Evolutionary conservation across 2,113 vertebrate species (phyloP).

Genomic region (Festucalex cinctus): DNA sequence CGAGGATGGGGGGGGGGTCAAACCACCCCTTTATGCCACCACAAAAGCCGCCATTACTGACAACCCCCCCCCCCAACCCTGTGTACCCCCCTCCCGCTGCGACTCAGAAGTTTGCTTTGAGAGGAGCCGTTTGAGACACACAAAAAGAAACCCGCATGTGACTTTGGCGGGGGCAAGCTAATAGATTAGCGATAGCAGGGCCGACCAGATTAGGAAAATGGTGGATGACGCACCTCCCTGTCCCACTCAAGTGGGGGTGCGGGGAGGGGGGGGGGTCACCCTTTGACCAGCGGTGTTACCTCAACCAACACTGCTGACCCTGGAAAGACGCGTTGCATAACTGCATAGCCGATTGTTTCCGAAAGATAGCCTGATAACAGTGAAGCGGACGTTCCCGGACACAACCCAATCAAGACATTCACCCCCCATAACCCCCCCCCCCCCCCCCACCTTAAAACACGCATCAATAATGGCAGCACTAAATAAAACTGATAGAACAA

Average conservation of each 20-base stretch:
- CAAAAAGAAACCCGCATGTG: constrained; percentile 20
- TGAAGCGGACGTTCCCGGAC: background rate
- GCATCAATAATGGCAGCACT: no score
- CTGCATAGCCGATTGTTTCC: constrained; percentile 48
- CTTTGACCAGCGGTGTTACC: constrained; percentile 63
- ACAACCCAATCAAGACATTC: background rate
- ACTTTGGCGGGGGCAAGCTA: background rate
- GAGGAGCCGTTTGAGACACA: constrained; percentile 36
- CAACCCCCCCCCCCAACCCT: constrained; percentile 32
- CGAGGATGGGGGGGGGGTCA: constrained; percentile 47
- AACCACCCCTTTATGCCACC: constrained; percentile 61
- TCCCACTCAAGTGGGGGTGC: constrained; percentile 51
- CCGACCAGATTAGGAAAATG: constrained; percentile 66
- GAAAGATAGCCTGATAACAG: constrained; percentile 43
- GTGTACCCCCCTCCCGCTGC: constrained; percentile 22
- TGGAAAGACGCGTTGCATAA: constrained; percentile 53
- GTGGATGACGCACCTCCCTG: constrained; percentile 48
- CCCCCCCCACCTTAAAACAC: no score
- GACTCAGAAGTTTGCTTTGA: constrained; percentile 57
- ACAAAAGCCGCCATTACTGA: constrained; percentile 68
- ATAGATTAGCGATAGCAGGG: constrained; percentile 60
- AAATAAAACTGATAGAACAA: no score
- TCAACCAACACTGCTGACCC: constrained; percentile 69
- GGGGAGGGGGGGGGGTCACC: constrained; percentile 40
- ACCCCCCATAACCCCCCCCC: no score